Evolutionary conservation across 1,140 invertebrate species (phyloP), one percentile per base, ranked within the genome.

Genomic region (Drosophila guanche): DNA sequence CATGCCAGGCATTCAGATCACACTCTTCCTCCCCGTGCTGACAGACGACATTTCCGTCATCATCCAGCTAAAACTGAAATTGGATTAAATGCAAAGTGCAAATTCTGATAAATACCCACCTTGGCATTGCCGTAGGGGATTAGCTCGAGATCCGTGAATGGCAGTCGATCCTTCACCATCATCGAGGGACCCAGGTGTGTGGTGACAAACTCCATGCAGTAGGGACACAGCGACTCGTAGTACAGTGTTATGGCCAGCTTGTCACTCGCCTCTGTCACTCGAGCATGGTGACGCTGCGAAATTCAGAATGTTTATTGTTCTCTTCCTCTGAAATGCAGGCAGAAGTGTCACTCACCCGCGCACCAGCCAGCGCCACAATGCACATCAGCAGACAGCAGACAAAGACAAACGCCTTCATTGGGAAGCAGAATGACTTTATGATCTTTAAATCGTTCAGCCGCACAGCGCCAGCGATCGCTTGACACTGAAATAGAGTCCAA

Each of bases 121-220:
- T 4, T n/a, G n/a, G 79, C 90, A 66, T 91, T 90, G 45, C 90
- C 90, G 52, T 54, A 91, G 25, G 90, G 90, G 12, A 91, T 50
- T 5, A 91, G 58, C 5, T 69, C 69, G 8, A 91, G 56, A 12
- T 90, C 69, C 0, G 81, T 81, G 46, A 56, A 81, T 0, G 63
- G 55, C 10, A 90, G 23, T 4, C 80, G 67, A 25, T 78, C 42
- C 5, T 52, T 56, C 5, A 20, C 43, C 1, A 68, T 10, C 80
- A 90, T 90, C 10, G 86, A 63, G 2, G 72, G 69, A 46, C 54
- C 54, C 5, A 91, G 48, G 48, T 91, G 73, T 2, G 22, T 47
- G 1, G 70, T 74, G 12, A 91, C 58, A 53, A 91, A 91, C 4
- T 50, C 14, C 60, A 72, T 90, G 55, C 89, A 90, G 60, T 90